Evolutionary conservation across 2,888 invertebrate genomes (phyloP), one percentile per base, ranked within the genome.

Genomic region (Hypselothyrea guttata): DNA sequence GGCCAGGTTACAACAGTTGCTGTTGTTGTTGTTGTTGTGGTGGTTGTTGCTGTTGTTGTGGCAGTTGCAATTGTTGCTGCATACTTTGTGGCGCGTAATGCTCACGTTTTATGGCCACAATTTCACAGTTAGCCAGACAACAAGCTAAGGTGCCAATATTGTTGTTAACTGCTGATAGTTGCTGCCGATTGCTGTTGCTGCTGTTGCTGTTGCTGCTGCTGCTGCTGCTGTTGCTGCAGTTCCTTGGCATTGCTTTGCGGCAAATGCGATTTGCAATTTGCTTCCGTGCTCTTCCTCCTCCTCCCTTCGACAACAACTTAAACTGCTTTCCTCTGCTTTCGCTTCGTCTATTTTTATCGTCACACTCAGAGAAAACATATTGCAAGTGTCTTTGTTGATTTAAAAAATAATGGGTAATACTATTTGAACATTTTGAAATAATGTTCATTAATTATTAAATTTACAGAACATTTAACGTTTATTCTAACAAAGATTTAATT

Each of bases 121-220:
- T 78, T 78, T 83, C 69, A 78, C 84, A 83, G 81, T 71, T 75
- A 83, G 76, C 71, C 76, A 68, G 48, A 31, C 66, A 57, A 52
- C 57, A 64, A 78, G 59, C 62, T 44, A 83, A 85, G 83, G 85
- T 81, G 81, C 85, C 81, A 81, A 81, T 85, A 85, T 83, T 85
- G 85, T 79, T 83, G 85, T 85, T 79, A 85, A 81, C 83, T 82
- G 76, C 84, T 81, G 77, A 77, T 84, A 77, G 84, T 84, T 78
- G 82, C 68, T 55, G 28, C 71, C 62, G 74, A 65, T 59, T 68
- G 74, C 57, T 58, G 11, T 12, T n/a, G 30, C 45, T 52, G 52
- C 15, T 46, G 41, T 37, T n/a, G n/a, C n/a, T n/a, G n/a, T n/a
- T n/a, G 45, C 11, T 53, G 57, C 33, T 53, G 38, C 22, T 57